Base-by-base conservation (phyloP, 1,140 invertebrate species). In the Melitaea cinxia region DNA sequence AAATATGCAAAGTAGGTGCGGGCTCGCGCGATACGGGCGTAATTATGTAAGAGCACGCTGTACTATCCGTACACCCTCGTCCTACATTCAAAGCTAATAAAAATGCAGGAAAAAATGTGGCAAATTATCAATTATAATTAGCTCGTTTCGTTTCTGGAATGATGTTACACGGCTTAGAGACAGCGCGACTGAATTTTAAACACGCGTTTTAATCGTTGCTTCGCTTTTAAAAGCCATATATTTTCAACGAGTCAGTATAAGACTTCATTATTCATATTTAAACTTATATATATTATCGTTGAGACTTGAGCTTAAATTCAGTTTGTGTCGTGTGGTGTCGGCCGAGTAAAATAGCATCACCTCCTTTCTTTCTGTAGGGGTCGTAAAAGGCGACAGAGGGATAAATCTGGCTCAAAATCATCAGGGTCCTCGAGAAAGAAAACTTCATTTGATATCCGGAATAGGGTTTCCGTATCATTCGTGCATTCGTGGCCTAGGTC, bases 1-100 rank as follows among this genome's bases (percentile, higher is more conserved):
- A 87, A 89, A 85, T 89, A 89, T 88, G 87, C 80, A 89, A 89
- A 89, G 84, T 82, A 81, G 85, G 79, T 86, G 73, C 84, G 85
- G 85, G 84, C 67, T 66, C 65, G 70, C 70, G 79, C 77, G 87
- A 88, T 89, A 89, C 80, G 85, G 84, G 80, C 72, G 68, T 89
- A 87, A 89, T 89, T 89, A 89, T 89, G 87, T 87, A 75, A 70
- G 80, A 77, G 79, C 87, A 89, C 87, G 87, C 56, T 72, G 77
- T 69, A 75, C 70, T 82, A 77, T 75, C 73, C 80, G 64, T 71
- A 74, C 73, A 71, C 72, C 77, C 70, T 65, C 75, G 84, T 83
- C 80, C 87, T 77, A 89, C 75, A 88, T 89, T 82, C 77, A 55
- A 56, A 73, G 75, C 80, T 89, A 88, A 88, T 89, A 82, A 89